Conservation (phyloP, 2,888 invertebrate genomes). For the Priocnemis perturbator region DNA sequence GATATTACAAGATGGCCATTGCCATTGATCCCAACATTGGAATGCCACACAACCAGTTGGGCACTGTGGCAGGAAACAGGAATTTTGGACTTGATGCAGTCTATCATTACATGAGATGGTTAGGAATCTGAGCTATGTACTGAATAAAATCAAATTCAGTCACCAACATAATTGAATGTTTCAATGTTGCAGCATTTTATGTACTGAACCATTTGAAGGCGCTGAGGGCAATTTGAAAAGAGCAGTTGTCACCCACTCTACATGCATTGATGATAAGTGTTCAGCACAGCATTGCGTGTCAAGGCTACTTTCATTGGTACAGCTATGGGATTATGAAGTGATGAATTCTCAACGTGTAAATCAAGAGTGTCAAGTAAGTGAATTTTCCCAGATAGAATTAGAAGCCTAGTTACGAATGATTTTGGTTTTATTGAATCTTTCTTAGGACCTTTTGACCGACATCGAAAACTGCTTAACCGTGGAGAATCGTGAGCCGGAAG, state of each 20-base stretch:
- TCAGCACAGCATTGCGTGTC: slow-evolving; percentile 64
- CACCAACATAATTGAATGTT: not conserved
- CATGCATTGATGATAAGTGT: slow-evolving; percentile 64
- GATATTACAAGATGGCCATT: slow-evolving; percentile 91
- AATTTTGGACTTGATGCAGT: slow-evolving; percentile 92
- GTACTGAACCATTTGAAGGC: slow-evolving; percentile 90
- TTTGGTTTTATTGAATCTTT: not conserved
- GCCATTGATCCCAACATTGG: slow-evolving; percentile 87
- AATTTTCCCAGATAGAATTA: not conserved
- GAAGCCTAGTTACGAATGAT: too few relatives aligned
- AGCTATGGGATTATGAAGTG: slow-evolving; percentile 68
- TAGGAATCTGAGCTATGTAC: slow-evolving; percentile 56
- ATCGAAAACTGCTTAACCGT: slow-evolving; percentile 65
- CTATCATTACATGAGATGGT: slow-evolving; percentile 92
- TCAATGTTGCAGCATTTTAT: slow-evolving; percentile 76
- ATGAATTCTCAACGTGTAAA: slow-evolving; percentile 66
- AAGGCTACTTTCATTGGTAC: slow-evolving; percentile 66
- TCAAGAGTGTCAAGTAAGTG: slow-evolving; percentile 67
- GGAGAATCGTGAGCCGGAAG: slow-evolving; percentile 48
- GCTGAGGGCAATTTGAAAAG: slow-evolving; percentile 91
- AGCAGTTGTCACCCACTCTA: slow-evolving; percentile 75
- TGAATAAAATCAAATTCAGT: not conserved
- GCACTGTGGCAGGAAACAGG: slow-evolving; percentile 87
- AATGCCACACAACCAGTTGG: slow-evolving; percentile 96
- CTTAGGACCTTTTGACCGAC: slow-evolving; percentile 64